Evolutionary conservation across 2,888 invertebrate genomes (phyloP).

Genomic region (Catocala sponsa): DNA sequence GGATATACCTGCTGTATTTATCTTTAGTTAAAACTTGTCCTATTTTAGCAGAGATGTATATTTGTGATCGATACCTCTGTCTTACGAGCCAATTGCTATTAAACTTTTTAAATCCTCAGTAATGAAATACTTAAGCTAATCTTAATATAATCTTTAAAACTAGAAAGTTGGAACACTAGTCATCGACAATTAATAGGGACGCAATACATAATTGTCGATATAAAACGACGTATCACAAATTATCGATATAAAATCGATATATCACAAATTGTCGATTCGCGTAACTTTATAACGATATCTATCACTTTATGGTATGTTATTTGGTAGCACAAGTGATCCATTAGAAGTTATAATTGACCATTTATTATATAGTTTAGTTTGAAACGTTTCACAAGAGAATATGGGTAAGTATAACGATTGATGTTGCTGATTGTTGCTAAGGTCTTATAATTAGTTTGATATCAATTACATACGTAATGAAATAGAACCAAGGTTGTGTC

Average conservation of each 20-base stretch:
- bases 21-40: too few species aligned
- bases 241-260: conserved; percentile 12
- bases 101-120: too few species aligned
- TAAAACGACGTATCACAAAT: conserved; percentile 13
- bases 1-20: too few species aligned
- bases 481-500: too few species aligned
- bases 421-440: too few species aligned
- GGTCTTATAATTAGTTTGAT: too few species aligned
- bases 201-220: conserved; percentile 8
- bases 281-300: conserved; percentile 23
- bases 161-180: conserved; percentile 7
- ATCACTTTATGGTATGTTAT: conserved; percentile 22
- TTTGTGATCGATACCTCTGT: too few species aligned
- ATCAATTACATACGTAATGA: too few species aligned
- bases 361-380: conserved; percentile 13
- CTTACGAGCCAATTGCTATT: too few species aligned
- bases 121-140: not conserved
- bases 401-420: too few species aligned
- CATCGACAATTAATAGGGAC: conserved; percentile 12
- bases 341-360: conserved; percentile 19
- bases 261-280: conserved; percentile 16
- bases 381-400: not conserved
- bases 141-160: conserved; percentile 3
- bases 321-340: conserved; percentile 19
- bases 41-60: too few species aligned